Base-by-base conservation (phyloP, 2,888 invertebrate genomes). In the Pimpla rufipes region DNA sequence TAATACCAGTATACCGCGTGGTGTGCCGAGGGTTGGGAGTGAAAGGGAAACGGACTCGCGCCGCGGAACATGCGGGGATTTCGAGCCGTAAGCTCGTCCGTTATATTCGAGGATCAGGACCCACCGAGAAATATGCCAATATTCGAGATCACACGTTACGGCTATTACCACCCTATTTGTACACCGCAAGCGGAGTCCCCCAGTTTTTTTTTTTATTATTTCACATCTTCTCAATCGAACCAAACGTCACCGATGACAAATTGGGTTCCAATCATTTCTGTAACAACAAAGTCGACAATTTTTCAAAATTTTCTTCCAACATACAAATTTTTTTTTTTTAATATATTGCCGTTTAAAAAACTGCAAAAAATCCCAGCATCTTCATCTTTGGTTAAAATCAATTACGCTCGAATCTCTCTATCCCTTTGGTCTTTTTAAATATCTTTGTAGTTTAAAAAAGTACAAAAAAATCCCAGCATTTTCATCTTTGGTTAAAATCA, bases 1-100 rank as follows among this genome's bases (percentile, higher is more conserved):
- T 86, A 90, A 90, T 90, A 88, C 88, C 87, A 87, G 90, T 88
- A 87, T n/a, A n/a, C n/a, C n/a, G n/a, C 89, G 87, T 89, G 89
- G 90, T 88, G 89, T 85, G 90, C 88, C 88, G 89, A 85, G 90
- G 90, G 88, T 88, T 87, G 88, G 88, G 90, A 88, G 89, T 88
- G 85, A 86, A 86, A 84, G 82, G 82, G 78, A n/a, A 68, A 76
- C 40, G 62, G 29, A 23, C n/a, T 55, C n/a, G n/a, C n/a, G n/a
- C n/a, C 55, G 18, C 11, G 16, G 23, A 18, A 52, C 66, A 66
- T 42, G 16, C 55, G 4, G 66, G 55, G 78, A 79, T 82, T 84
- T 81, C 40, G 45, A 62, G 64, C 71, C 64, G 59, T 80, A 81
- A 83, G 81, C 83, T 80, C 50, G n/a, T 29, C 64, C 57, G 35